Conservation (phyloP, 2,888 invertebrate species). For the Lepidochitona cinerea region DNA sequence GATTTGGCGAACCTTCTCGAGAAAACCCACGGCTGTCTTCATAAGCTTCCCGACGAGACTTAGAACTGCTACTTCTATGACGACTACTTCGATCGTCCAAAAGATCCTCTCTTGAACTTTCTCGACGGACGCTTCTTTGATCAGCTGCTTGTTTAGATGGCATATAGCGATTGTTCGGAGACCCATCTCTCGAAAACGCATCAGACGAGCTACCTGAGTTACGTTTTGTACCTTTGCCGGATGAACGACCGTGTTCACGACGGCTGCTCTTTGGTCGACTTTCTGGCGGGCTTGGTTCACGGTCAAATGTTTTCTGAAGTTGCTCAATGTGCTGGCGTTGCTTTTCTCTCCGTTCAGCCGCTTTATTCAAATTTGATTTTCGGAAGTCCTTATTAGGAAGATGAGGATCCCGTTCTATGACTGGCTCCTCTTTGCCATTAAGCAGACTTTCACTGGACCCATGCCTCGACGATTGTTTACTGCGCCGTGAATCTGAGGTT, state of each 20-base stretch:
- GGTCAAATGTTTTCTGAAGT: conserved; percentile 21
- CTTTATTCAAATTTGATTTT: conserved; percentile 82
- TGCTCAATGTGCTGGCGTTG: conserved; percentile 9
- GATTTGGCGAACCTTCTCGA: conserved; percentile 57
- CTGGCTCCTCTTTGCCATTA: conserved; percentile 39
- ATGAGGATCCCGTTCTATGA: conserved; percentile 30
- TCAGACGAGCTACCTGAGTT: conserved; percentile 54
- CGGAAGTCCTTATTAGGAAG: conserved; percentile 80
- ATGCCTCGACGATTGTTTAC: conserved; percentile 35
- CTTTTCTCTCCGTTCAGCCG: conserved; percentile 62
- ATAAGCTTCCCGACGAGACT: conserved; percentile 33
- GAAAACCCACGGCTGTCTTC: conserved; percentile 46
- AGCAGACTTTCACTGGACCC: conserved; percentile 55
- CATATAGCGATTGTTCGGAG: conserved; percentile 43
- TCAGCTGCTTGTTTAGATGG: conserved; percentile 36
- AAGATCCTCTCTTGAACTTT: conserved; percentile 50
- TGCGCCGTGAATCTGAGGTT: conserved; percentile 15
- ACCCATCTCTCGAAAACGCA: conserved; percentile 52
- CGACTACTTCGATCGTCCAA: conserved; percentile 48
- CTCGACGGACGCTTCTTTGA: conserved; percentile 29
- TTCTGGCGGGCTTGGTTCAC: conserved; percentile 4
- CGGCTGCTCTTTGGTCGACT: not conserved
- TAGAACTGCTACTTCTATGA: conserved; percentile 13
- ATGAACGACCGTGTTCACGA: not conserved
- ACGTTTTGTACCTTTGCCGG: conserved; percentile 30